These are phyloP conservation scores for Edolisoma coerulescens DNA, from an alignment of 2,113 vertebrate species.

Conservation along the genomic window DNA sequence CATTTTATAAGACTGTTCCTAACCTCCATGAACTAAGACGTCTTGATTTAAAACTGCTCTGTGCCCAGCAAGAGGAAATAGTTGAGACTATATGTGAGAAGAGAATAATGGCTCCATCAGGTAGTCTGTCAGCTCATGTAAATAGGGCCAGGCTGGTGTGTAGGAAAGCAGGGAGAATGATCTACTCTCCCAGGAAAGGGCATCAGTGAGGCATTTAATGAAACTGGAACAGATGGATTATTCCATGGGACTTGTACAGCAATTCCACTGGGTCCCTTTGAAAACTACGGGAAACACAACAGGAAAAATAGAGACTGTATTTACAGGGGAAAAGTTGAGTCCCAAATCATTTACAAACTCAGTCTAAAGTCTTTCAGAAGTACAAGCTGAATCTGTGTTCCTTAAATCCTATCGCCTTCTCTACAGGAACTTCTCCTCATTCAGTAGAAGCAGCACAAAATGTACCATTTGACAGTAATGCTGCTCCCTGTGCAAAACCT, in stretches of 20 bases:
- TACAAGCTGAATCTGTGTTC: neutral
- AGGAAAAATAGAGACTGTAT: neutral
- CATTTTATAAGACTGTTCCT: neutral
- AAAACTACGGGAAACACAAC: slow-evolving; percentile 11
- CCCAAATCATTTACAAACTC: neutral
- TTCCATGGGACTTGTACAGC: neutral
- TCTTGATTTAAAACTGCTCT: slow-evolving; percentile 56
- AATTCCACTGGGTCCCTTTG: neutral
- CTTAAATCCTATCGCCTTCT: neutral
- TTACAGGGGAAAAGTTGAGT: neutral
- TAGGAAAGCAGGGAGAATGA: slow-evolving; percentile 9
- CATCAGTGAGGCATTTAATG: slow-evolving; percentile 28
- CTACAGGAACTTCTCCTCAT: neutral
- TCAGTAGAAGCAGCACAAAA: neutral
- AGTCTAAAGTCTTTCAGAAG: neutral
- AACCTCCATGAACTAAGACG: neutral
- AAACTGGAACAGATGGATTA: slow-evolving; percentile 16
- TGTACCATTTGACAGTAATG: neutral
- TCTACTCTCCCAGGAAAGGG: slow-evolving; percentile 53
- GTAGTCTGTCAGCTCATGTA: slow-evolving; percentile 50
- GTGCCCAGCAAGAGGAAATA: slow-evolving; percentile 43
- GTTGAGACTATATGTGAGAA: slow-evolving; percentile 37
- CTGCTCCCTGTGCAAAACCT: neutral
- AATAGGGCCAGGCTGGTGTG: slow-evolving; percentile 22
- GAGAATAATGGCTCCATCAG: slow-evolving; percentile 60